A percentile compares a stretch with the other conserved stretches of the same genome.
Evolutionary conservation across 2,113 vertebrate genomes (phyloP).

Genomic region (Lota lota): DNA sequence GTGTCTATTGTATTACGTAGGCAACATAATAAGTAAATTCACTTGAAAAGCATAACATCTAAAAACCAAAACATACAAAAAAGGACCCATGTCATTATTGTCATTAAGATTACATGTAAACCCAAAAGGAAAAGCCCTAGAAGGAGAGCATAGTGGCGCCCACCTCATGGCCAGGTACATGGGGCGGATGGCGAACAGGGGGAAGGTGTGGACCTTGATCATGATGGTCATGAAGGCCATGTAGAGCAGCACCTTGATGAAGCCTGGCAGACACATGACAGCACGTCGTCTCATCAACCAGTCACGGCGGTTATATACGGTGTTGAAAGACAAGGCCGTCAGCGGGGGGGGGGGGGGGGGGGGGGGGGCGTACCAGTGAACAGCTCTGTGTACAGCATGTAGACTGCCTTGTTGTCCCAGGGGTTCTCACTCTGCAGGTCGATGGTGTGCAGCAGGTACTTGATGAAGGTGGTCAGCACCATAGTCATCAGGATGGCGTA

Average conservation of each 20-base stretch:
- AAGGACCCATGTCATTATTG: too few relatives aligned
- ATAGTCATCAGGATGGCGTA: slow-evolving; percentile 96
- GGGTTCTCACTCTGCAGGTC: slow-evolving; percentile 96
- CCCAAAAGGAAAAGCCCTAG: too few relatives aligned
- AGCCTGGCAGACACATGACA: slow-evolving; percentile 70
- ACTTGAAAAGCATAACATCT: too few relatives aligned
- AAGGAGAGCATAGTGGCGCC: slow-evolving; percentile 39
- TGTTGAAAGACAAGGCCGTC: neutral
- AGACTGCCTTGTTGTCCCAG: slow-evolving; percentile 97
- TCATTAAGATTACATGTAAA: too few relatives aligned
- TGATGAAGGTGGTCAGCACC: slow-evolving; percentile 94
- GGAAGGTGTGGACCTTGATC: slow-evolving; percentile 99
- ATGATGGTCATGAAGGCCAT: slow-evolving; percentile 99
- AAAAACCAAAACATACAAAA: too few relatives aligned
- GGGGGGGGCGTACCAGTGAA: slow-evolving; percentile 80
- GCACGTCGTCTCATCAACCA: too few relatives aligned
- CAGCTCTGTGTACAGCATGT: slow-evolving; percentile 97
- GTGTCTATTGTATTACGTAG: too few relatives aligned
- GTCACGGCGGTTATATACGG: too few relatives aligned
- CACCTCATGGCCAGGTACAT: slow-evolving; percentile 99
- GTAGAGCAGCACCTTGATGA: slow-evolving; percentile 95
- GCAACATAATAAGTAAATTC: too few relatives aligned
- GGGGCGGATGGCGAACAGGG: slow-evolving; percentile 95
- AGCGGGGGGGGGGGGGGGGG: too few relatives aligned
- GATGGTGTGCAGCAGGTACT: slow-evolving; percentile 90